Base-by-base conservation (phyloP, 1,140 invertebrate genomes). In the Hycleus cichorii region DNA sequence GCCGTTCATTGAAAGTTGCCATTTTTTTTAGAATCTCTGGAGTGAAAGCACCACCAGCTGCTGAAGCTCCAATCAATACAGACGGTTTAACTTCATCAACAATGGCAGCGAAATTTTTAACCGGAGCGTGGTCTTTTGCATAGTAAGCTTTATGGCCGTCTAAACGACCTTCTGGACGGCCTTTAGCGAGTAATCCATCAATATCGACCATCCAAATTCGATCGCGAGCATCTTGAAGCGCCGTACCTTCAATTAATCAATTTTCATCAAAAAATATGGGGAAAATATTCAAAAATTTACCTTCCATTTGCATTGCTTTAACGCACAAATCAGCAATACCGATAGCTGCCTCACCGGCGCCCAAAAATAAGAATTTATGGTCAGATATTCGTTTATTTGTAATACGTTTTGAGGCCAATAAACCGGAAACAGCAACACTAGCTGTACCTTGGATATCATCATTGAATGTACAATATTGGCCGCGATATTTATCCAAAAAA, bases 401-500 rank as follows among this genome's bases (percentile, higher is more conserved):
- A 11, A 95, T 77, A 64, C 89, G 80, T 45, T 87, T 80, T 2
- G 90, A 87, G 1, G 93, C 91, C 39, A 95, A 74, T 4, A 98
- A 75, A 4, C 95, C 95, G 26, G 93, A 92, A 24, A 70, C 90
- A 9, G 91, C 91, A 0, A 97, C 95, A 27, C 89, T 84, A 0
- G 95, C 95, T 0, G 95, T 97, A 24, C 95, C 94, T 76, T 97
- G 94, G 71, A 97, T 97, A 70, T 98, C 95, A 72, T 98, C 95
- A 70, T 98, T 98, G 70, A 98, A 98, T 4, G 92, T 96, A 69
- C 93, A 96, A 68, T 95, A 97, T 44, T 82, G 78, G 57, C 89
- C 76, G 51, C 88, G 79, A 72, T 96, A 97, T 72, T 90, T 94
- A 58, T 93, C 86, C 50, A 97, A 72, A 63, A 97, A 86, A 50